A percentile compares a stretch with the other conserved stretches of the same genome.
These are phyloP conservation scores for Podocnemis expansa DNA, from an alignment of 2,113 vertebrate genomes.

Conservation along the genomic window DNA sequence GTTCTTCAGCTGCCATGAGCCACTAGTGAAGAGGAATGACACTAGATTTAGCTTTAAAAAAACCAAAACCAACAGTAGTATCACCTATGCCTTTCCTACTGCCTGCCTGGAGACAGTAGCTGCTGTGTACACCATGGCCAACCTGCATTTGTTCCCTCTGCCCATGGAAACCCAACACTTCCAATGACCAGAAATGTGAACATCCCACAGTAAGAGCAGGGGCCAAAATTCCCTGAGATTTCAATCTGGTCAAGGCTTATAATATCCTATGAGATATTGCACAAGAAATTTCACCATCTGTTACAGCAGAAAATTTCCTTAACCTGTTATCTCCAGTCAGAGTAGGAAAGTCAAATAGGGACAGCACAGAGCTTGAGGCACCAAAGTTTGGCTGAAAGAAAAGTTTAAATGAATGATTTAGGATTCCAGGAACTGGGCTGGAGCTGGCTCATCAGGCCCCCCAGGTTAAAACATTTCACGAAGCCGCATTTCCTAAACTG, in stretches of 20 bases:
- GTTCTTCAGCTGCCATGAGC: background rate
- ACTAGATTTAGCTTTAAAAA: background rate
- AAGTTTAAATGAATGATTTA: background rate
- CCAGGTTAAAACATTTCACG: too few relatives aligned
- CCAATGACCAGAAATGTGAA: background rate
- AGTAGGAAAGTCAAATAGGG: background rate
- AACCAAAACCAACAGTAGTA: rapidly evolving
- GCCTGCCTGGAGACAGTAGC: background rate
- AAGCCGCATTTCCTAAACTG: background rate
- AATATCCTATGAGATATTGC: background rate
- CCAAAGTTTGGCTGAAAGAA: background rate
- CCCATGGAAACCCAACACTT: background rate
- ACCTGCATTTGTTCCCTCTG: background rate
- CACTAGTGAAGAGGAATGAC: background rate
- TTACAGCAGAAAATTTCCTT: background rate
- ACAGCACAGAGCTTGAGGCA: background rate
- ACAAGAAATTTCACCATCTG: background rate
- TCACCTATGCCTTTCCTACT: rapidly evolving
- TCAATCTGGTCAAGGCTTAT: background rate
- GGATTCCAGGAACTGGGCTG: background rate
- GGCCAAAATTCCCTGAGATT: background rate
- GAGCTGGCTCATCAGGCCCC: background rate
- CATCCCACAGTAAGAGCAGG: background rate
- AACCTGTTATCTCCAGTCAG: rapidly evolving
- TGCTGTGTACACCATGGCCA: rapidly evolving